phyloP scores from a whole-genome alignment of 2,113 vertebrate species.

The Benthochromis sp. region DNA sequence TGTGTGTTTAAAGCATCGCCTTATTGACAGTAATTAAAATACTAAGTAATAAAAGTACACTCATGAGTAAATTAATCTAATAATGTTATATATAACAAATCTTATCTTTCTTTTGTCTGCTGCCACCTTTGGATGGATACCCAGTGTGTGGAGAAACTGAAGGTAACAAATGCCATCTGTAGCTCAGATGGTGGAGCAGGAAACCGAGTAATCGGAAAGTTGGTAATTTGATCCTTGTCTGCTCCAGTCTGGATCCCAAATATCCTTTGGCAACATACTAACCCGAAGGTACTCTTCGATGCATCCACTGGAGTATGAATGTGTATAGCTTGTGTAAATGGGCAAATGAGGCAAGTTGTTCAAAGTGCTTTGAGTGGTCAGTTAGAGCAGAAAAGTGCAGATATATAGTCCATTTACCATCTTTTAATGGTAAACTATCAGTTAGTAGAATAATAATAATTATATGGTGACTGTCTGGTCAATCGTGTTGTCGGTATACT shows the following conservation, averaged over 20 bases:
- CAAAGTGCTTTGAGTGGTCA: neutral
- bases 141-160: neutral
- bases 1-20: neutral
- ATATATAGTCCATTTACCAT: neutral
- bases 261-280: neutral
- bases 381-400: neutral
- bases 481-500: neutral
- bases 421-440: neutral
- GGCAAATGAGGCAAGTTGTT: neutral
- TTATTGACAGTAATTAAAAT: neutral
- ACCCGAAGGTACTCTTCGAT: accelerated
- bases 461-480: neutral
- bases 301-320: neutral
- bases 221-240: neutral
- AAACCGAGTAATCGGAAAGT: neutral
- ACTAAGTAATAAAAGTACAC: neutral
- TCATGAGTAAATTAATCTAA: neutral
- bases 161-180: neutral
- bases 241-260: accelerated
- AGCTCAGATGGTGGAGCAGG: neutral
- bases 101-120: neutral
- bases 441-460: neutral
- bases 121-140: neutral
- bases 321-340: neutral
- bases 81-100: neutral